Base-by-base conservation (phyloP, 2,888 invertebrate species). In the Vannuccia rotundouncinata region DNA sequence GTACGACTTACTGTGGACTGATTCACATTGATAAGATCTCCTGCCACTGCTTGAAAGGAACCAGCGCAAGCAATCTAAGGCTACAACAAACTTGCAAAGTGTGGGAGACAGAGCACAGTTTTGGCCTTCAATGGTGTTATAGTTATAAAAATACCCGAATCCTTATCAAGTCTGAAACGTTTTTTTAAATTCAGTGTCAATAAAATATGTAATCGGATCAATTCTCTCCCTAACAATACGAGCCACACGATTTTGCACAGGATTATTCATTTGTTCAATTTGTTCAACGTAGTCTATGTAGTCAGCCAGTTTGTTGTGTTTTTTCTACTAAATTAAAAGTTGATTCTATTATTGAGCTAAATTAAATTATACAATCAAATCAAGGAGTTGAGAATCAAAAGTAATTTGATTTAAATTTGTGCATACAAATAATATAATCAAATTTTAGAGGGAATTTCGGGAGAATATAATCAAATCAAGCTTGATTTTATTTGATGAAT, bases 261-360 rank as follows among this genome's bases (percentile, higher is more conserved):
- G 45, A 45, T 45, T 45, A 45, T 45, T 45, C 45, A 45, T 45
- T 45, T 45, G 45, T 45, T 45, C 45, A 45, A 45, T 17, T 45
- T 45, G 45, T 45, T 45, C 45, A 45, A 45, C 45, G 45, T 45
- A 45, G 45, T 45, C 45, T 45, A 45, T 45, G 45, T 45, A 45
- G 17, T 45, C 45, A 45, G 45, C 45, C 45, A 45, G 5, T 45
- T 45, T 45, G 45, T 45, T 45, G 45, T 45, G 45, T 45, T 66
- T 66, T n/a, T 66, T 66, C 66, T 66, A n/a, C 66, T 66, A 66
- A 66, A n/a, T 66, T 66, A 66, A n/a, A 66, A 66, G 66, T n/a
- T 66, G 25, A 66, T 22, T 66, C 10, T 66, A 66, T n/a, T n/a
- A 22, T 66, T n/a, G 17, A 66, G 45, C 10, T 66, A 66, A 5